A percentile compares a stretch with the other conserved stretches of the same genome.
These are phyloP conservation scores for Acanthaster planci DNA, from an alignment of 35 echinoderm and acorn worm genomes.

Conservation along the genomic window DNA sequence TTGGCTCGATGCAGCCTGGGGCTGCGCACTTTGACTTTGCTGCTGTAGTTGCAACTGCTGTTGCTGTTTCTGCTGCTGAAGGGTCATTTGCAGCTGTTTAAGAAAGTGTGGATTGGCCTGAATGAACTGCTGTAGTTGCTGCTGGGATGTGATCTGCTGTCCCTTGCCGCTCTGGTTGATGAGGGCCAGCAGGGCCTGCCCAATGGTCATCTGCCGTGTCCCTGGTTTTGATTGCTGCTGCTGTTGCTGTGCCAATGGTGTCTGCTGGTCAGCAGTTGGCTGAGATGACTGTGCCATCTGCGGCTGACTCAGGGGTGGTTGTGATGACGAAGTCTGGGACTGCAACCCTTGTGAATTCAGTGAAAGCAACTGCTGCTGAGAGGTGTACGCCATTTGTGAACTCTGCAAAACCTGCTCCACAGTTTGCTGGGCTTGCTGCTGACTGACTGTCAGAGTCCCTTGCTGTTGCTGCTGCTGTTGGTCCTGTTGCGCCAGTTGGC, in stretches of 20 bases:
- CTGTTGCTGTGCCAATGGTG: background rate
- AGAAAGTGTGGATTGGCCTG: conserved; percentile 43
- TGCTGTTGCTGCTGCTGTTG: conserved; percentile 21
- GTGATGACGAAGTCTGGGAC: background rate
- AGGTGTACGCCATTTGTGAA: background rate
- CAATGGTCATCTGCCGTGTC: background rate
- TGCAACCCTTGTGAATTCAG: conserved; percentile 29
- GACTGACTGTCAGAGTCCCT: background rate
- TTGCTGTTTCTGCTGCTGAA: conserved; percentile 29
- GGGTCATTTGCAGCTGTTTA: conserved; percentile 23
- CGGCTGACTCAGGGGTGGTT: background rate
- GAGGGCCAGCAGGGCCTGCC: conserved; percentile 8
- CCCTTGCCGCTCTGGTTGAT: background rate
- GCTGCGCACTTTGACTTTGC: background rate
- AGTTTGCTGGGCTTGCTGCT: conserved; percentile 39
- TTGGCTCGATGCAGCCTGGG: background rate
- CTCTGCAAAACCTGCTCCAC: conserved; percentile 16
- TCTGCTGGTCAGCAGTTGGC: background rate
- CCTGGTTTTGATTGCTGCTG: conserved; percentile 1
- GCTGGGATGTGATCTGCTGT: conserved; percentile 26
- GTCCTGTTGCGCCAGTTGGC: conserved; percentile 8
- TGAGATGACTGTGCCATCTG: background rate
- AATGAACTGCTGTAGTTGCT: conserved; percentile 43
- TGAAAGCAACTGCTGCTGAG: conserved; percentile 29
- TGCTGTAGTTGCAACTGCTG: conserved; percentile 9